Percentiles rank a stretch among this genome's conserved stretches.
Conservation (phyloP, 1,140 invertebrate genomes). For the Thaumatotibia leucotreta region DNA sequence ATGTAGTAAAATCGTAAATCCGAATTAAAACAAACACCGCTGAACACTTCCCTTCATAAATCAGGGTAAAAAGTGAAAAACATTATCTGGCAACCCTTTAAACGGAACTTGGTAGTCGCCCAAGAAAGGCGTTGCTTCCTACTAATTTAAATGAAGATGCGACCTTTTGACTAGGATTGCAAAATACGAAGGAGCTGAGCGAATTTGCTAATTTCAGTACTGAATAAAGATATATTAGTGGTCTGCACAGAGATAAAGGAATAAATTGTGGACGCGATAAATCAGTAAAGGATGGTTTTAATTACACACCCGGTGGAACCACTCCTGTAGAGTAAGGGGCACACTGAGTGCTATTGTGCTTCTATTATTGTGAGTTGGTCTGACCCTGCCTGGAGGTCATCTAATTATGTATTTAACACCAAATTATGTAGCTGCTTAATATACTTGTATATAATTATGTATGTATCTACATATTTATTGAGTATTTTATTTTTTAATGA, state of each 20-base stretch:
- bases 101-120: conserved; percentile 11
- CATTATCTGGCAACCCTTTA: conserved; percentile 47
- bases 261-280: conserved; percentile 73
- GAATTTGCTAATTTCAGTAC: conserved; percentile 71
- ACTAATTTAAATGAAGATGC: not conserved
- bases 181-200: conserved; percentile 29
- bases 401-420: no score
- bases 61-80: conserved; percentile 44
- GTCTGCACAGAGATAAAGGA: conserved; percentile 69
- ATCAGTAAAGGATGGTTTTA: conserved; percentile 73
- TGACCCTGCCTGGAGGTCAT: no score
- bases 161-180: not conserved
- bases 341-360: conserved; percentile 17
- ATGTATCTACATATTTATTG: no score
- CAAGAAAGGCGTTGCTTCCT: not conserved
- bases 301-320: conserved; percentile 60
- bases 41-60: conserved; percentile 16
- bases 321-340: conserved; percentile 23
- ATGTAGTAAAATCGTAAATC: not conserved
- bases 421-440: no score
- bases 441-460: no score
- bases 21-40: conserved; percentile 9
- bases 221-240: conserved; percentile 74
- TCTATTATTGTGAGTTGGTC: not conserved
- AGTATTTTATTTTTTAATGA: no score